These are phyloP conservation scores for Arenicola marina DNA, from an alignment of 2,888 invertebrate genomes.

Conservation along the genomic window DNA sequence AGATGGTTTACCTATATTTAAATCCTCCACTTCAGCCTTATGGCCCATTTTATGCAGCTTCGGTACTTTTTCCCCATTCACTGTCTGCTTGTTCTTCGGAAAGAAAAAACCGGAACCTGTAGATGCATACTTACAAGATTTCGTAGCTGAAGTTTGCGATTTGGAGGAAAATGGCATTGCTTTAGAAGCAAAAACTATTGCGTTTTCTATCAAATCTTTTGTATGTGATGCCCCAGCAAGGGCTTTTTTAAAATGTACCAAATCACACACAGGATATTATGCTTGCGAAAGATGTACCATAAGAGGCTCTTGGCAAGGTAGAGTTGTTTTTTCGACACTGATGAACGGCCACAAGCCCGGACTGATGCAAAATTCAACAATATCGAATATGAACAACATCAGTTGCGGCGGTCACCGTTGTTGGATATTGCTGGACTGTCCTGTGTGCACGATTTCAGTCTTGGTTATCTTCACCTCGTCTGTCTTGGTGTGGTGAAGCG, in stretches of 20 bases:
- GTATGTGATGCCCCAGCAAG: slow-evolving; percentile 11
- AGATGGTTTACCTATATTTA: slow-evolving; percentile 18
- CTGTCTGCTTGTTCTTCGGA: slow-evolving; percentile 1
- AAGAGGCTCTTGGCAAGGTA: background rate
- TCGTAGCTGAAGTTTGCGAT: background rate
- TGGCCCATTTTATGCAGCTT: slow-evolving; percentile 15
- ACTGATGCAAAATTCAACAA: slow-evolving; percentile 23
- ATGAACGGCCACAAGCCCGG: background rate
- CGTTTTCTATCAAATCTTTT: background rate
- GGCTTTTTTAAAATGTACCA: slow-evolving; percentile 3
- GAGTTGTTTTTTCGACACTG: background rate
- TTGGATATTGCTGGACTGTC: slow-evolving; percentile 24
- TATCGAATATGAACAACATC: slow-evolving; percentile 24
- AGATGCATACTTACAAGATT: slow-evolving; percentile 5
- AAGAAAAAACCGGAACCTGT: slow-evolving; percentile 1
- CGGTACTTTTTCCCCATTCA: background rate
- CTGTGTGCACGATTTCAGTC: slow-evolving; percentile 36
- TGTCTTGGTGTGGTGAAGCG: slow-evolving; percentile 42
- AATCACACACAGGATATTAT: slow-evolving; percentile 4
- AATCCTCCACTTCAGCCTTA: slow-evolving; percentile 5
- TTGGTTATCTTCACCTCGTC: slow-evolving; percentile 49
- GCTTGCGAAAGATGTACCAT: slow-evolving; percentile 8
- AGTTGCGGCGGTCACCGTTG: slow-evolving; percentile 32
- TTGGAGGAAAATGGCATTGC: background rate
- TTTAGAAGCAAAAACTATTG: background rate